Evolutionary conservation across 35 echinoderm and acorn worm species (phyloP).

Genomic region (Apostichopus japonicus): DNA sequence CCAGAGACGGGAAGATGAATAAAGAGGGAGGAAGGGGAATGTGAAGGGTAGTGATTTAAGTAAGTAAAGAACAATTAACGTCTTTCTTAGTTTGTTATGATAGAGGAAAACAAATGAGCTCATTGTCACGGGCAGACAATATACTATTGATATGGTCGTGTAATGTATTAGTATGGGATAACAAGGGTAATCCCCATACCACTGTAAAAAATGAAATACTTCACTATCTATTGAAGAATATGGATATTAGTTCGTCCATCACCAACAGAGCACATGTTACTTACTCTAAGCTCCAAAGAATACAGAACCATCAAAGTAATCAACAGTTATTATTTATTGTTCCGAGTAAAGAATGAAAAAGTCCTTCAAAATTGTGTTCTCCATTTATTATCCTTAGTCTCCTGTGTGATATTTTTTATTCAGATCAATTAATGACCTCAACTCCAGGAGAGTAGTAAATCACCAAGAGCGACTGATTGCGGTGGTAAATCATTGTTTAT

Average conservation of each 20-base stretch:
- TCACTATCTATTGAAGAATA: neutral
- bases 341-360: neutral
- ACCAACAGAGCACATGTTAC: neutral
- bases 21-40: no score
- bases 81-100: no score
- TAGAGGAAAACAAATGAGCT: no score
- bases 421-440: neutral
- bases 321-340: neutral
- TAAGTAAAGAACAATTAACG: no score
- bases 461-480: no score
- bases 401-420: neutral
- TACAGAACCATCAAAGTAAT: neutral
- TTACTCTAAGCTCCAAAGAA: neutral
- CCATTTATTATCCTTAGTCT: no score
- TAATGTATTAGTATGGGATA: no score
- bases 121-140: no score
- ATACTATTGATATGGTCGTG: no score
- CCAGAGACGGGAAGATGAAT: no score
- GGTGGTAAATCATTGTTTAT: no score
- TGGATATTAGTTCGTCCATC: neutral
- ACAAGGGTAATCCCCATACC: neutral
- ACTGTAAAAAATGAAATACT: neutral
- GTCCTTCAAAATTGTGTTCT: neutral
- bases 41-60: no score
- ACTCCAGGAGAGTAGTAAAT: neutral